A percentile compares a stretch with the other conserved stretches of the same genome.
phyloP scores from a whole-genome alignment of 1,140 invertebrate species.

The Drosophila nigromelanica region DNA sequence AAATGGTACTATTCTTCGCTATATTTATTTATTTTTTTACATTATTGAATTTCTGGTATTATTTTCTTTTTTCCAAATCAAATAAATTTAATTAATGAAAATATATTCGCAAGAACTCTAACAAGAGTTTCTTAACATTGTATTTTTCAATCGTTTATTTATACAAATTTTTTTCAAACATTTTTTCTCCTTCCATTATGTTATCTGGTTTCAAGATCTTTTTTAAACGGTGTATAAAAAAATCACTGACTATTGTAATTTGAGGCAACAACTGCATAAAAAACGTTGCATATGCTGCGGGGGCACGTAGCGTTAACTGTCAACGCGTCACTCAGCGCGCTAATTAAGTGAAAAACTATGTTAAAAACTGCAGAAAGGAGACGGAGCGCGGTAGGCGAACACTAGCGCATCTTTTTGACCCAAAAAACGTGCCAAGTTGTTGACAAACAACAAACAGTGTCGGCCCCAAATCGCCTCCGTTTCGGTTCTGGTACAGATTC shows the following conservation, averaged over 20 bases:
- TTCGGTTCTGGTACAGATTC: slow-evolving; percentile 19
- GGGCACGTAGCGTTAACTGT: slow-evolving; percentile 74
- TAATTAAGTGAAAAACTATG: slow-evolving; percentile 82
- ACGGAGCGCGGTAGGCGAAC: background rate
- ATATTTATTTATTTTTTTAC: too few species aligned
- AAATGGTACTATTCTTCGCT: background rate
- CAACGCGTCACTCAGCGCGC: slow-evolving; percentile 75
- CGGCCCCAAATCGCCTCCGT: slow-evolving; percentile 28
- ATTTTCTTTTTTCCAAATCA: too few species aligned
- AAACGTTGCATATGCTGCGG: slow-evolving; percentile 64
- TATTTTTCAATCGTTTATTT: background rate
- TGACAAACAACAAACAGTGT: slow-evolving; percentile 69
- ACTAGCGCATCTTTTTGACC: slow-evolving; percentile 64
- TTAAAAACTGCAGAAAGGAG: slow-evolving; percentile 54
- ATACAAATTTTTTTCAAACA: too few species aligned
- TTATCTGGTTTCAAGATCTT: too few species aligned
- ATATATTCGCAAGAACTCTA: too few species aligned
- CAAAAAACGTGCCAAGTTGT: slow-evolving; percentile 74
- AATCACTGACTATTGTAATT: slow-evolving; percentile 25
- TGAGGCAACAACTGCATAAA: slow-evolving; percentile 34
- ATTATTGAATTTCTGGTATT: too few species aligned
- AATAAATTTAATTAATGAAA: too few species aligned
- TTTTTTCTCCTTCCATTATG: too few species aligned
- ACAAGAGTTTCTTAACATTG: too few species aligned
- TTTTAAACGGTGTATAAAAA: background rate